Evolutionary conservation across 2,888 invertebrate species (phyloP).

Genomic region (Orchesellides sinensis): DNA sequence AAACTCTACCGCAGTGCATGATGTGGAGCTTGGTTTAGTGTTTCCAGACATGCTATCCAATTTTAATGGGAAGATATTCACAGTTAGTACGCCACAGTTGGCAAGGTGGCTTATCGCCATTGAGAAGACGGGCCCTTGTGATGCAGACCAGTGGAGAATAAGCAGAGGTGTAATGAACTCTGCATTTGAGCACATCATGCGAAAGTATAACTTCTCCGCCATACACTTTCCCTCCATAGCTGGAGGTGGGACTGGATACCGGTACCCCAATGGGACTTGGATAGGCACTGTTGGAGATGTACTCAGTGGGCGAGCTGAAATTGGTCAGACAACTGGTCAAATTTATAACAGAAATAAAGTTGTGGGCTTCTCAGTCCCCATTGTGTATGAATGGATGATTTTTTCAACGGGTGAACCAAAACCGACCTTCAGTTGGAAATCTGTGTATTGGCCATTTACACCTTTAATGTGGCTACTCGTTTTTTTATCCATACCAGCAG

Average conservation of each 20-base stretch:
- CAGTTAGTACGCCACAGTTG: conserved; percentile 6
- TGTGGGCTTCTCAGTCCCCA: conserved; percentile 39
- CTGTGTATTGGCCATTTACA: conserved; percentile 62
- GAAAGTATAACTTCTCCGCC: conserved; percentile 37
- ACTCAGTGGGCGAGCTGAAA: too few relatives aligned
- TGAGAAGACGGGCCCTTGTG: neutral
- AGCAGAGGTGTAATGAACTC: conserved; percentile 33
- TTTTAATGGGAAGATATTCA: conserved; percentile 34
- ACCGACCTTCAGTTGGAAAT: conserved; percentile 63
- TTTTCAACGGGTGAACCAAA: conserved; percentile 58
- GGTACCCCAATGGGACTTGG: too few relatives aligned
- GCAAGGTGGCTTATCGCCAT: conserved; percentile 40
- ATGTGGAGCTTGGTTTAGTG: neutral
- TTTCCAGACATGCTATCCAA: conserved; percentile 41
- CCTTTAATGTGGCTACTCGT: conserved; percentile 31
- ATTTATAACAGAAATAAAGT: conserved; percentile 7
- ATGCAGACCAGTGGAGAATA: conserved; percentile 1
- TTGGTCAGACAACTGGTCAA: conserved; percentile 33
- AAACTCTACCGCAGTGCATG: neutral
- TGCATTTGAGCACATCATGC: conserved; percentile 9
- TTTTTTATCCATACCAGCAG: too few relatives aligned
- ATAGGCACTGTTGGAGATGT: too few relatives aligned
- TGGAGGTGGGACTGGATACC: conserved; percentile 42
- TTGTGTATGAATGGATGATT: conserved; percentile 49
- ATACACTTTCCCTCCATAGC: conserved; percentile 22